A percentile compares a stretch with the other conserved stretches of the same genome.
Conservation (phyloP, 2,888 invertebrate genomes). For the Lepeophtheirus nordmannii region DNA sequence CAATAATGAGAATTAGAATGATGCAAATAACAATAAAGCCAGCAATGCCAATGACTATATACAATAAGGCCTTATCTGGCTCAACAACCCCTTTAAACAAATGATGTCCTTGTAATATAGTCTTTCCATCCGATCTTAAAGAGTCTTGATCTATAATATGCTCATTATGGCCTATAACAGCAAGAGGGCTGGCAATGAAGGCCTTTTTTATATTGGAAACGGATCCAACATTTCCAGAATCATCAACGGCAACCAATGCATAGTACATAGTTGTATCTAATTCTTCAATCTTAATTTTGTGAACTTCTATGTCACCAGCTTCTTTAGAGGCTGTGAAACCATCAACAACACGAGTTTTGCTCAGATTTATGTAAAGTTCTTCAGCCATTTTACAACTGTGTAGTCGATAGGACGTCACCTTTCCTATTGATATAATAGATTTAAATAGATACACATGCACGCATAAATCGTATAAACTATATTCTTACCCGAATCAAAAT, state of each 20-base stretch:
- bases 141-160: not conserved
- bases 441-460: too few species aligned
- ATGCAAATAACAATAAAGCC: slow-evolving; percentile 10
- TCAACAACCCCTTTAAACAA: not conserved
- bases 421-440: not conserved
- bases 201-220: slow-evolving; percentile 11
- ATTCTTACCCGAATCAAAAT: slow-evolving; percentile 17
- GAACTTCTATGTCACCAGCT: slow-evolving; percentile 2
- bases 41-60: slow-evolving; percentile 1
- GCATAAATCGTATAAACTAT: not conserved
- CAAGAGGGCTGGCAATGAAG: slow-evolving; percentile 1
- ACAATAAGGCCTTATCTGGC: slow-evolving; percentile 4
- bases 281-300: slow-evolving; percentile 11
- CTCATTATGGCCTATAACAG: not conserved
- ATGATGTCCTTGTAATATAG: not conserved
- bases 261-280: slow-evolving; percentile 15
- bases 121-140: not conserved
- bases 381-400: not conserved
- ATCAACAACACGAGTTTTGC: not conserved
- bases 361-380: slow-evolving; percentile 11
- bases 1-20: slow-evolving; percentile 3
- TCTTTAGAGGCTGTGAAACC: slow-evolving; percentile 2
- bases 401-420: slow-evolving; percentile 9
- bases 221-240: slow-evolving; percentile 8
- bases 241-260: slow-evolving; percentile 10